Evolutionary conservation across 2,888 invertebrate genomes (phyloP), one percentile per base, ranked within the genome.

Genomic region (Osmoderma eremita): DNA sequence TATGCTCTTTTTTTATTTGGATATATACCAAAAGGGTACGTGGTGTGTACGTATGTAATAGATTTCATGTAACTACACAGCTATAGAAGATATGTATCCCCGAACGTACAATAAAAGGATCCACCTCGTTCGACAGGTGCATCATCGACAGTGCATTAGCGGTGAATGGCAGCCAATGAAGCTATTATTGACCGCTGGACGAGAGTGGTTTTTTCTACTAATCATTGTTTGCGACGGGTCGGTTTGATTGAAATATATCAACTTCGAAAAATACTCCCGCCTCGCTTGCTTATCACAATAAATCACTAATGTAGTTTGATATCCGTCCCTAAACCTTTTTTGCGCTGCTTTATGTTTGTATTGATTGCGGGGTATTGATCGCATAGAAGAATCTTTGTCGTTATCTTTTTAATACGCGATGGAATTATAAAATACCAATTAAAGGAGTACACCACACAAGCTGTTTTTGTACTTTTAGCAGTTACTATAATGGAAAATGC

Each of bases 231-330:
- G 79, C 78, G 77, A 78, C 78, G 76, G 78, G 75, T 74, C 74
- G 76, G 76, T 78, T 78, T 81, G 80, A 81, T 81, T 81, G 81
- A 81, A 81, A 80, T 79, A 79, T 81, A 80, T 78, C 78, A 79
- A 78, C 76, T 75, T 75, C 74, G 77, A 76, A 78, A 78, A 78
- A 78, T 77, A 76, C 74, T 72, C 73, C 75, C 73, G 76, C 75
- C 73, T 75, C 75, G 76, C 71, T 74, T 75, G 77, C 76, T 78
- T 78, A 78, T 78, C 78, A 75, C 78, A 76, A 79, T 78, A 78
- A 79, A 79, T 79, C 78, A 78, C 78, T 78, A 68, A 68, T 68
- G 68, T 61, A 61, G 68, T 65, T 68, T 67, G 67, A 64, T 67
- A 67, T 62, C 54, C 45, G 58, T 45, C 58, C 58, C 45, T 41